A percentile compares a stretch with the other conserved stretches of the same genome.
Evolutionary conservation across 2,113 vertebrate genomes (phyloP).

Genomic region (Pungitius pungitius): DNA sequence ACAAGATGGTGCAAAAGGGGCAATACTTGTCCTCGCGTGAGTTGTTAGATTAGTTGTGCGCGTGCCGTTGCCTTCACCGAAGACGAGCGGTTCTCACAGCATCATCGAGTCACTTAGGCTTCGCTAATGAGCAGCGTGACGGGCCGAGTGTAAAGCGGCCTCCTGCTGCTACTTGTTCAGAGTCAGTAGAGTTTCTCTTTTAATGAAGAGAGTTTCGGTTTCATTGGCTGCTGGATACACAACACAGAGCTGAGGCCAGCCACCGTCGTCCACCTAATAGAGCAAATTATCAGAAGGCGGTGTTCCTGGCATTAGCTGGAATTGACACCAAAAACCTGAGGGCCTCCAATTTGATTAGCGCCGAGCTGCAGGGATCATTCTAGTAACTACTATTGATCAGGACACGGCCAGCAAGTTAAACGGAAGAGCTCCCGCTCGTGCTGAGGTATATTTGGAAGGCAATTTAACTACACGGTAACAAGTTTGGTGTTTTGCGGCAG

Average conservation of each 20-base stretch:
- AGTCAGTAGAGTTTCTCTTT: conserved; percentile 44
- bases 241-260: conserved; percentile 39
- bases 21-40: background rate
- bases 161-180: conserved; percentile 26
- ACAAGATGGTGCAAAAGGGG: background rate
- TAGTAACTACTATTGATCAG: conserved; percentile 80
- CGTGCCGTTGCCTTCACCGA: background rate
- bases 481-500: conserved; percentile 71
- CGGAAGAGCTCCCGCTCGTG: conserved; percentile 68
- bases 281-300: conserved; percentile 72
- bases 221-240: conserved; percentile 58
- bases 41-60: background rate
- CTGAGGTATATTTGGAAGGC: conserved; percentile 80
- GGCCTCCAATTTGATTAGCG: conserved; percentile 78
- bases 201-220: conserved; percentile 65
- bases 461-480: conserved; percentile 75
- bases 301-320: conserved; percentile 74
- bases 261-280: conserved; percentile 74
- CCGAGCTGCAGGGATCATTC: conserved; percentile 70
- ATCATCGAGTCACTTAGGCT: conserved; percentile 19
- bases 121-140: conserved; percentile 28
- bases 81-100: conserved; percentile 8
- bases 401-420: conserved; percentile 65
- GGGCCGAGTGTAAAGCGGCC: conserved; percentile 17
- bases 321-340: conserved; percentile 71